Evolutionary conservation across 1,140 invertebrate species (phyloP).

Genomic region (Babylonia areolata): DNA sequence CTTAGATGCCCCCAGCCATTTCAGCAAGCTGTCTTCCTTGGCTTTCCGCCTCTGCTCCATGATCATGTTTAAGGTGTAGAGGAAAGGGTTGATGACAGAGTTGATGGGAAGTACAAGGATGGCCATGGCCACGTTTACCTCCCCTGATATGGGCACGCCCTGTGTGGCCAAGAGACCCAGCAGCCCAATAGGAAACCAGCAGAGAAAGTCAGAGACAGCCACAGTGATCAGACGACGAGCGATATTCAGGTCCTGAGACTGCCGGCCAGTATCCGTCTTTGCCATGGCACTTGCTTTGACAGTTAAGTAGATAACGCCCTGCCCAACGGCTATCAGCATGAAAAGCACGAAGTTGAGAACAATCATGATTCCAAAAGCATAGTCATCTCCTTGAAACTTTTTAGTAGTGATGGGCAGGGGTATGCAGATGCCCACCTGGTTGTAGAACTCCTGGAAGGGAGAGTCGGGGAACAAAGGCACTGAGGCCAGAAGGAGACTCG

Average conservation of each 20-base stretch:
- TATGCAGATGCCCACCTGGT: slow-evolving; percentile 54
- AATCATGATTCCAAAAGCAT: slow-evolving; percentile 50
- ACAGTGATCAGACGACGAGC: slow-evolving; percentile 25
- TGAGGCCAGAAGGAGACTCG: not conserved
- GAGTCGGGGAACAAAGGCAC: slow-evolving; percentile 23
- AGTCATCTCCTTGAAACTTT: slow-evolving; percentile 48
- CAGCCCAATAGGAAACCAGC: slow-evolving; percentile 39
- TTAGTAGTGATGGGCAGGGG: slow-evolving; percentile 49
- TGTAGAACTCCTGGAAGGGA: slow-evolving; percentile 51
- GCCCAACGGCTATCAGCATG: slow-evolving; percentile 53
- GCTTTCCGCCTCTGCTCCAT: not conserved
- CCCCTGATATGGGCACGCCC: not conserved
- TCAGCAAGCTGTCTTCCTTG: not conserved
- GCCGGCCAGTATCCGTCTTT: not conserved
- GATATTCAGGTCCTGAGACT: slow-evolving; percentile 10
- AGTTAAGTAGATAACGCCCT: slow-evolving; percentile 44
- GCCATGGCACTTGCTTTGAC: not conserved
- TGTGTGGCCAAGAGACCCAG: not conserved
- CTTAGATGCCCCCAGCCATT: not conserved
- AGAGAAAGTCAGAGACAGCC: slow-evolving; percentile 34
- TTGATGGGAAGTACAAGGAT: not conserved
- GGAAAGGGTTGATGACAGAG: slow-evolving; percentile 18
- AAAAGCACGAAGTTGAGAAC: slow-evolving; percentile 52
- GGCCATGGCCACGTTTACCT: slow-evolving; percentile 9
- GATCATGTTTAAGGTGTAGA: slow-evolving; percentile 4